Evolutionary conservation across 2,888 invertebrate species (phyloP), one percentile per base, ranked within the genome.

Genomic region (Sesamia inferens): DNA sequence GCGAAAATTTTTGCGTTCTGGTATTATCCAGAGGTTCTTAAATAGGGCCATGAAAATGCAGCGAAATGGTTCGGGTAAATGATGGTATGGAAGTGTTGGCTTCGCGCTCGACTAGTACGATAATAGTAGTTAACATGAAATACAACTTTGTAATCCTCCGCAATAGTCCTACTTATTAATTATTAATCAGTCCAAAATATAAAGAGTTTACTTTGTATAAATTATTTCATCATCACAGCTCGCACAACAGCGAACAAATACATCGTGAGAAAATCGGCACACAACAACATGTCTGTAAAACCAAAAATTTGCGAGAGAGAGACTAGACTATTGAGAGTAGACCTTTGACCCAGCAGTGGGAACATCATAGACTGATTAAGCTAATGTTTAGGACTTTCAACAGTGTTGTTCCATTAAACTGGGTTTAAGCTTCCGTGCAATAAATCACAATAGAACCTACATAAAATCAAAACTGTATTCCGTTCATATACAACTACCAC

Each of bases 381-480:
- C n/a, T n/a, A n/a, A n/a, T n/a, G n/a, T n/a, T n/a, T n/a, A n/a
- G n/a, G n/a, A n/a, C n/a, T n/a, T n/a, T n/a, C n/a, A n/a, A n/a
- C n/a, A n/a, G n/a, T n/a, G n/a, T n/a, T n/a, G n/a, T n/a, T n/a
- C n/a, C n/a, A n/a, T n/a, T n/a, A 31, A 62, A 66, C 31, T 44
- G 16, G 7, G 14, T 63, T 31, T 13, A 5, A 31, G 54, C 13
- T 65, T 24, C 2, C 22, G 16, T 19, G 10, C 19, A 63, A 44
- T 67, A 51, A 59, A 69, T 80, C 13, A 65, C 24, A 61, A 68
- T 66, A 31, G 10, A 59, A 55, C 2, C n/a, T 5, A 22, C 11
- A 70, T 67, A 22, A 64, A 79, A 79, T 68, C 47, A 76, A 79
- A 83, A 76, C 42, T 70, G 47, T 61, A 47, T 10, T 57, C 7